A percentile compares a stretch with the other conserved stretches of the same genome.
phyloP scores from a whole-genome alignment of 2,113 vertebrate genomes.

The Miniopterus natalensis region DNA sequence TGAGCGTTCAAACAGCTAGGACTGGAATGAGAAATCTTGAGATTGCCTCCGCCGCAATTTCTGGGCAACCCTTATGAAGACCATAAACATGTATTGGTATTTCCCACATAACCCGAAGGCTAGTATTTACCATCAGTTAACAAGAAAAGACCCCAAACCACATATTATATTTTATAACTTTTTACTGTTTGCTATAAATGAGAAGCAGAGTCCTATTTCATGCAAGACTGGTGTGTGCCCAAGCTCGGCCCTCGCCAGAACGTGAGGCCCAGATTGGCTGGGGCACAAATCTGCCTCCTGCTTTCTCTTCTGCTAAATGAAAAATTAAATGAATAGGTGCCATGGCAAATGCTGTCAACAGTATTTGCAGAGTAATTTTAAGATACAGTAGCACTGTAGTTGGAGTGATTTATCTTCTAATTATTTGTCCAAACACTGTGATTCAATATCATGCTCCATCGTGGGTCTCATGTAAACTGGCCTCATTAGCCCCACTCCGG shows the following conservation, averaged over 20 bases:
- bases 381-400: constrained; percentile 25
- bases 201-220: constrained; percentile 72
- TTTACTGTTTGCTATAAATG: constrained; percentile 68
- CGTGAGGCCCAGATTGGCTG: constrained; percentile 56
- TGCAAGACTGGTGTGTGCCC: constrained; percentile 69
- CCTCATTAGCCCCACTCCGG: constrained; percentile 59
- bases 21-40: background rate
- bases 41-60: background rate
- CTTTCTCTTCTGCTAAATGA: constrained; percentile 72
- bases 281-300: constrained; percentile 69
- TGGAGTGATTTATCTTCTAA: constrained; percentile 79
- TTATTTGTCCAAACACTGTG: constrained; percentile 67
- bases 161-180: constrained; percentile 74
- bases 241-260: constrained; percentile 61
- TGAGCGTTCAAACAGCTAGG: background rate
- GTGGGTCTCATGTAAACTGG: constrained; percentile 73
- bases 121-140: constrained; percentile 67
- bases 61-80: constrained; percentile 26
- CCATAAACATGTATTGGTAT: constrained; percentile 29
- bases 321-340: constrained; percentile 77
- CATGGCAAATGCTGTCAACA: constrained; percentile 71
- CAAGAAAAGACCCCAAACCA: constrained; percentile 64
- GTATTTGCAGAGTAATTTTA: constrained; percentile 57
- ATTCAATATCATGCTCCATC: constrained; percentile 64
- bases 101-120: constrained; percentile 58